Percentiles rank a stretch among this genome's conserved stretches.
phyloP scores from a whole-genome alignment of 2,797 vertebrate species.

The Myripristis murdjan region DNA sequence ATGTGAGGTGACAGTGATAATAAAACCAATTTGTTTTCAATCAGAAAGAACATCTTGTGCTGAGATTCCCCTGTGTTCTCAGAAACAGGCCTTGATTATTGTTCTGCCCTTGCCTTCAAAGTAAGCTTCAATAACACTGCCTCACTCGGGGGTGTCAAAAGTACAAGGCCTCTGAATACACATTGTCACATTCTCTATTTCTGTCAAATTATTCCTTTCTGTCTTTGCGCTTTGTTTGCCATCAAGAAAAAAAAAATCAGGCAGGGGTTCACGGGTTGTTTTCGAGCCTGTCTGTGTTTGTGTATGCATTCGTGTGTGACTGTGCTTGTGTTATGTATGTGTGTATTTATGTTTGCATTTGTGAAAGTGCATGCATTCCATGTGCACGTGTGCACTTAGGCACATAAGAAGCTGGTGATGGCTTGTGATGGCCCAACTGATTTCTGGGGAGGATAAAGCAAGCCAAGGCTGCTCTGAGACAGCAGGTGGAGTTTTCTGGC shows the following conservation, averaged over 20 bases:
- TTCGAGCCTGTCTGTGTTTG: conserved; percentile 65
- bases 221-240: conserved; percentile 76
- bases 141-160: conserved; percentile 77
- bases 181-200: conserved; percentile 73
- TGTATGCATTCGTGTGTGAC: conserved; percentile 24
- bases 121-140: conserved; percentile 75
- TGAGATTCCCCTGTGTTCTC: conserved; percentile 65
- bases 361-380: conserved; percentile 49
- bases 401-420: conserved; percentile 59
- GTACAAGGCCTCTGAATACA: conserved; percentile 74
- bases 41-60: conserved; percentile 74
- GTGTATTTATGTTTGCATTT: conserved; percentile 29
- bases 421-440: conserved; percentile 69
- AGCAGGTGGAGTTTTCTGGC: conserved; percentile 66
- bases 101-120: conserved; percentile 80
- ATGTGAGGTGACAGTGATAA: conserved; percentile 69
- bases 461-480: conserved; percentile 52
- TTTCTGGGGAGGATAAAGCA: conserved; percentile 66
- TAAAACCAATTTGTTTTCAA: conserved; percentile 84
- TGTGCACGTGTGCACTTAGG: conserved; percentile 54
- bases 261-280: conserved; percentile 56
- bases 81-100: conserved; percentile 80
- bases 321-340: conserved; percentile 14
- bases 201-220: conserved; percentile 76
- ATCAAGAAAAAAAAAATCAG: conserved; percentile 68